These are phyloP conservation scores for Paralichthys olivaceus DNA, from an alignment of 2,113 vertebrate genomes.

Conservation along the genomic window DNA sequence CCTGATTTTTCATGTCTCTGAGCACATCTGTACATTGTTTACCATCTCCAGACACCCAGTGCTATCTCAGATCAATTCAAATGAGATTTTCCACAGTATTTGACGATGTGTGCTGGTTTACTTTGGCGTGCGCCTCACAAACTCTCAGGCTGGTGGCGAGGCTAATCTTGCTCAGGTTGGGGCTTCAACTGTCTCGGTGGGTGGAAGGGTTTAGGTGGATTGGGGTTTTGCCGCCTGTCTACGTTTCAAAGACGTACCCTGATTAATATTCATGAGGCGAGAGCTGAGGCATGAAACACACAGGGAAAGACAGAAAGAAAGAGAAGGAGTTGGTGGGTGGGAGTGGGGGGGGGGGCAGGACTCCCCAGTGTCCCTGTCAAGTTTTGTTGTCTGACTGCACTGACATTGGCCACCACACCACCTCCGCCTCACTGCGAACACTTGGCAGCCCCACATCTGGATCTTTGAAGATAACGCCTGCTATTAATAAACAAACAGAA, in stretches of 20 bases:
- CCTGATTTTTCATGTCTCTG: conserved; percentile 55
- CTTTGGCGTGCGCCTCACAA: conserved; percentile 49
- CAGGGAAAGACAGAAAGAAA: conserved; percentile 30
- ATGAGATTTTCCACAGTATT: conserved; percentile 77
- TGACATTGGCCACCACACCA: conserved; percentile 32
- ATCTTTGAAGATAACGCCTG: conserved; percentile 86
- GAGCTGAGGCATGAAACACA: conserved; percentile 53
- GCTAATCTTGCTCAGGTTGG: conserved; percentile 72
- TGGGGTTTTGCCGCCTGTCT: conserved; percentile 45
- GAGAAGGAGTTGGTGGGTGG: conserved; percentile 19
- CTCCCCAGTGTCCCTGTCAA: conserved; percentile 81
- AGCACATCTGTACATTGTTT: conserved; percentile 62
- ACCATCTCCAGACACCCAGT: conserved; percentile 51
- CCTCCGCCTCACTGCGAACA: conserved; percentile 63
- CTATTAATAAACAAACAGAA: conserved; percentile 87
- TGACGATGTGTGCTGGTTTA: conserved; percentile 58
- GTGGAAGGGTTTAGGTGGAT: background rate
- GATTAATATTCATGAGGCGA: conserved; percentile 79
- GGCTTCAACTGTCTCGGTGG: conserved; percentile 55
- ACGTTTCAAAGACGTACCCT: conserved; percentile 74
- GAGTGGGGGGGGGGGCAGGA: conserved; percentile 28
- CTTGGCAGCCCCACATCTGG: conserved; percentile 79
- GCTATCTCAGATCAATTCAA: conserved; percentile 62
- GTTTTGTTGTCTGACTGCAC: conserved; percentile 72
- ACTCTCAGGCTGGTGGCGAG: conserved; percentile 46